Conservation (phyloP, 2,888 invertebrate species). For the Drosophila setosimentum region DNA sequence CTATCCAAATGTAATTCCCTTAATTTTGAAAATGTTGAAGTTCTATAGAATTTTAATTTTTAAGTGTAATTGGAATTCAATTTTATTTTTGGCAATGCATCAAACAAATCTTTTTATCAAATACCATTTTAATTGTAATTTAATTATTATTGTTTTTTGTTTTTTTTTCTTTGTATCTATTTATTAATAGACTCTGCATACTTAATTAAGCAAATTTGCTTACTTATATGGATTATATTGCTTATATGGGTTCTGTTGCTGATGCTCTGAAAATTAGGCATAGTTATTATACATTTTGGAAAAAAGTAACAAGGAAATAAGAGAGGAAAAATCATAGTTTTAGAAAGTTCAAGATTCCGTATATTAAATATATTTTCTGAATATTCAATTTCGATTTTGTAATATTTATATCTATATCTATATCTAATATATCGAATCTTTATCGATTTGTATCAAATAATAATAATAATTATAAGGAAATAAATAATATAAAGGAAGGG, state of each 20-base stretch:
- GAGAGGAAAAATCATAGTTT: too few species aligned
- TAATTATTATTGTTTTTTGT: not conserved
- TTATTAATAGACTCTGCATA: not conserved
- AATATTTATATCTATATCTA: too few species aligned
- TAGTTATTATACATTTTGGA: too few species aligned
- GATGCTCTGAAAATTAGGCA: rapidly evolving
- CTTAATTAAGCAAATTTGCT: not conserved
- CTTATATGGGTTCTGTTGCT: not conserved
- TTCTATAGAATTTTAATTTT: not conserved
- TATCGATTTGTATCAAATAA: not conserved
- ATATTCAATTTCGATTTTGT: too few species aligned
- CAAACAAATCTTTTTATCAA: not conserved
- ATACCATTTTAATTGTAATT: not conserved
- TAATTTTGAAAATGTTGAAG: not conserved
- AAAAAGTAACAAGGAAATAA: too few species aligned
- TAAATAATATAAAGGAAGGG: not conserved
- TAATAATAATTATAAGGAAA: too few species aligned
- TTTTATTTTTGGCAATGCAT: not conserved
- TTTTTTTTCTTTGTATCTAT: not conserved
- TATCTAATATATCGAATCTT: too few species aligned
- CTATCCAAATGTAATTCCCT: too few species aligned
- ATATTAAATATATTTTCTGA: too few species aligned
- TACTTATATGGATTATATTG: not conserved
- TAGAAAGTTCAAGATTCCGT: too few species aligned
- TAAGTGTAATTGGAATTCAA: not conserved